Evolutionary conservation across 2,888 invertebrate genomes (phyloP).

Genomic region (Pristionchus maxplancki): DNA sequence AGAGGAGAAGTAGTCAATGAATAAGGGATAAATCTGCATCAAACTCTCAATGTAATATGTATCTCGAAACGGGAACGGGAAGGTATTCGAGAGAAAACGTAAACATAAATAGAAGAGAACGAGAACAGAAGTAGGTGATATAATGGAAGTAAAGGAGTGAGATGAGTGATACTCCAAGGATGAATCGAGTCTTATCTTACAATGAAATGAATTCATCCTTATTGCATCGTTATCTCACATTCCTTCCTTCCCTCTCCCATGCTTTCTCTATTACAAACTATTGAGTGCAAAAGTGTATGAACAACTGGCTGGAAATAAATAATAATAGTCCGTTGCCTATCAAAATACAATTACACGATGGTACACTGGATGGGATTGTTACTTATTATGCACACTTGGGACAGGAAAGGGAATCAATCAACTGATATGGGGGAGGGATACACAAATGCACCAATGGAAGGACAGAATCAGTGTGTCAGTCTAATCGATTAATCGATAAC

Average conservation of each 20-base stretch:
- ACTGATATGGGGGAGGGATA: not conserved
- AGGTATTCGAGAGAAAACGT: not conserved
- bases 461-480: not conserved
- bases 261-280: slow-evolving; percentile 33
- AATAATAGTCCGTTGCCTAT: slow-evolving; percentile 36
- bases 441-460: slow-evolving; percentile 15
- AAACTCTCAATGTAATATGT: slow-evolving; percentile 44
- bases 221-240: not conserved
- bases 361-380: slow-evolving; percentile 2
- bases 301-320: slow-evolving; percentile 27
- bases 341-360: slow-evolving; percentile 33
- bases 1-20: slow-evolving; percentile 26
- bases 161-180: not conserved
- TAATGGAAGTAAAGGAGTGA: not conserved
- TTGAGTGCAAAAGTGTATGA: slow-evolving; percentile 1
- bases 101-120: slow-evolving; percentile 30
- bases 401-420: not conserved
- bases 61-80: not conserved
- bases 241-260: not conserved
- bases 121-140: not conserved
- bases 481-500: not conserved
- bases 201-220: not conserved
- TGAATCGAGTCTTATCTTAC: not conserved
- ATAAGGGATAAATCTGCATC: slow-evolving; percentile 36
- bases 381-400: slow-evolving; percentile 32